Conservation (phyloP, 2,888 invertebrate species). For the Melolontha melolontha region DNA sequence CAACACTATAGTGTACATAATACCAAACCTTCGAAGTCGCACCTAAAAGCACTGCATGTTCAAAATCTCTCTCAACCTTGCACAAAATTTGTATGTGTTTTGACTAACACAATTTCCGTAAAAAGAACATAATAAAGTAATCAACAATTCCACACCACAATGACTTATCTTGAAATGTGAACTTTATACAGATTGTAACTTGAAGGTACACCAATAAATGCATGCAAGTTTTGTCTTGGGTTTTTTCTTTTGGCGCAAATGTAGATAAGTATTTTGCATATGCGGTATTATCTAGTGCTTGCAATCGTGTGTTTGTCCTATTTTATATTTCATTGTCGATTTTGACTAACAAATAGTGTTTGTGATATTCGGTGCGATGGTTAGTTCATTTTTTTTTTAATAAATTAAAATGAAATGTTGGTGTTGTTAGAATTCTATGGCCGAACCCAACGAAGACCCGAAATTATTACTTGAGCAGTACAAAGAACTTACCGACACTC, state of each 20-base stretch:
- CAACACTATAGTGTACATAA: conserved; percentile 49
- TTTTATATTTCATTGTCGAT: conserved; percentile 44
- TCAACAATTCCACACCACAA: neutral
- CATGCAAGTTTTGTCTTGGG: conserved; percentile 57
- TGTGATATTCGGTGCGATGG: conserved; percentile 20
- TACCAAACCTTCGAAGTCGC: conserved; percentile 46
- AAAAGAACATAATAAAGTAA: neutral
- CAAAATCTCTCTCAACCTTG: conserved; percentile 44
- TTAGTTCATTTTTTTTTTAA: no score
- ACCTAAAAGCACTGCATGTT: conserved; percentile 29
- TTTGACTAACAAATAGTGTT: conserved; percentile 28
- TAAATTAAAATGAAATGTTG: conserved; percentile 51
- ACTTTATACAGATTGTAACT: conserved; percentile 38
- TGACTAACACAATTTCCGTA: conserved; percentile 5
- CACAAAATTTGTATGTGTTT: conserved; percentile 55
- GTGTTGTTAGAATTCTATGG: conserved; percentile 50
- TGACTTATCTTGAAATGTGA: conserved; percentile 19
- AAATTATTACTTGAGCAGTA: conserved; percentile 58
- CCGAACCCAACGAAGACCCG: conserved; percentile 56
- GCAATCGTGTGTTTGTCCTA: conserved; percentile 3
- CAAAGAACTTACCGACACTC: conserved; percentile 58
- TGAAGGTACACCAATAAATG: conserved; percentile 52
- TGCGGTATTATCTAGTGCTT: conserved; percentile 16
- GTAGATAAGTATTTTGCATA: conserved; percentile 3
- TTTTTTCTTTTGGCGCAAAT: conserved; percentile 48